A percentile compares a stretch with the other conserved stretches of the same genome.
Evolutionary conservation across 2,113 vertebrate genomes (phyloP).

Genomic region (Chelonoidis abingdonii): DNA sequence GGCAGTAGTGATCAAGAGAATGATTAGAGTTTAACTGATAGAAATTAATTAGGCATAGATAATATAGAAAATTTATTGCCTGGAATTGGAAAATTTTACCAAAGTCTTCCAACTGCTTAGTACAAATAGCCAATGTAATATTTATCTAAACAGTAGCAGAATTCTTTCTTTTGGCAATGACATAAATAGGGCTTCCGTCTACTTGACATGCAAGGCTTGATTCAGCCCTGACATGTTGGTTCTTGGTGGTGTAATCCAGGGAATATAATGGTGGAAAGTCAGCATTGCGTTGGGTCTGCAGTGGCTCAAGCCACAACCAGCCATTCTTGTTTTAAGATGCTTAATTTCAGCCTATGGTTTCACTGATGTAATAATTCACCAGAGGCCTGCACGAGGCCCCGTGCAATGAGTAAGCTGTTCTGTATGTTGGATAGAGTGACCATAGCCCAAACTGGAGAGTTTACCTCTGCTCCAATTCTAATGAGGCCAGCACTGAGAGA

Average conservation of each 20-base stretch:
- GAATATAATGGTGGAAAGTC: constrained; percentile 20
- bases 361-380: not conserved
- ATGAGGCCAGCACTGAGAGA: not conserved
- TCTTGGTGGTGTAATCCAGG: constrained; percentile 43
- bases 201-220: not conserved
- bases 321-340: not conserved
- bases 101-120: not conserved
- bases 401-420: accelerated
- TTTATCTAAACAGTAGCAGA: not conserved
- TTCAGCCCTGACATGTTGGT: constrained; percentile 16
- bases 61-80: not conserved
- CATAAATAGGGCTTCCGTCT: not conserved
- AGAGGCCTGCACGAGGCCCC: not conserved
- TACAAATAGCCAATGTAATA: accelerated
- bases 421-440: accelerated
- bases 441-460: not conserved
- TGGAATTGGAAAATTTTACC: not conserved
- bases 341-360: not conserved
- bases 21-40: not conserved
- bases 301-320: constrained; percentile 4
- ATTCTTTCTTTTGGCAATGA: not conserved
- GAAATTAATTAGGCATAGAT: not conserved
- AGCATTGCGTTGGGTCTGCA: not conserved
- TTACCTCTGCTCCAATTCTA: not conserved
- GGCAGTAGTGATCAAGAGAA: not conserved